Evolutionary conservation across 2,888 invertebrate genomes (phyloP).

Genomic region (Carpatolechia fugitivella): DNA sequence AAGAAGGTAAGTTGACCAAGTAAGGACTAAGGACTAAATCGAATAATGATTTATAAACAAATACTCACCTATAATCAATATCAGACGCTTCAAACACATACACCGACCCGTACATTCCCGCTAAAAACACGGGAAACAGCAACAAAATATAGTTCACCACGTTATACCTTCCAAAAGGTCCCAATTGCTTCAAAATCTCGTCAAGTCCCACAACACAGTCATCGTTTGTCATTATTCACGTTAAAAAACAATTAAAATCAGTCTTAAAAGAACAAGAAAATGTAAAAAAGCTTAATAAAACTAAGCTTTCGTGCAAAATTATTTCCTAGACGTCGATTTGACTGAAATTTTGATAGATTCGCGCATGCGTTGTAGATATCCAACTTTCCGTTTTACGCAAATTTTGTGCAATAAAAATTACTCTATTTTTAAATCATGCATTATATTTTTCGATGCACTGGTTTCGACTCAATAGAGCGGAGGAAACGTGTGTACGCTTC

Average conservation of each 20-base stretch:
- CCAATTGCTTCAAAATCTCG: slow-evolving; percentile 53
- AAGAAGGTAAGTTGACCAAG: too few relatives aligned
- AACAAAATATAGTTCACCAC: slow-evolving; percentile 63
- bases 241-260: slow-evolving; percentile 22
- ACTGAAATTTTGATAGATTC: slow-evolving; percentile 6
- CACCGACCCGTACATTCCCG: slow-evolving; percentile 66
- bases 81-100: slow-evolving; percentile 69
- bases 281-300: neutral
- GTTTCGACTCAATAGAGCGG: too few relatives aligned
- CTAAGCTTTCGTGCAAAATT: neutral
- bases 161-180: slow-evolving; percentile 65
- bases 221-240: slow-evolving; percentile 46
- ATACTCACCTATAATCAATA: slow-evolving; percentile 58
- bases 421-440: too few relatives aligned
- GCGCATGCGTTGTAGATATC: neutral
- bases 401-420: neutral
- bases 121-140: slow-evolving; percentile 64
- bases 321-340: slow-evolving; percentile 2
- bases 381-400: slow-evolving; percentile 1
- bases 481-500: neutral
- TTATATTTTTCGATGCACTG: too few relatives aligned
- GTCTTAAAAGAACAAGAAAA: slow-evolving; percentile 19
- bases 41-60: too few relatives aligned
- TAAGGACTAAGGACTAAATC: too few relatives aligned
- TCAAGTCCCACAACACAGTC: slow-evolving; percentile 49